Base-by-base conservation (phyloP, 1,140 invertebrate genomes). In the Acromyrmex echinatior region DNA sequence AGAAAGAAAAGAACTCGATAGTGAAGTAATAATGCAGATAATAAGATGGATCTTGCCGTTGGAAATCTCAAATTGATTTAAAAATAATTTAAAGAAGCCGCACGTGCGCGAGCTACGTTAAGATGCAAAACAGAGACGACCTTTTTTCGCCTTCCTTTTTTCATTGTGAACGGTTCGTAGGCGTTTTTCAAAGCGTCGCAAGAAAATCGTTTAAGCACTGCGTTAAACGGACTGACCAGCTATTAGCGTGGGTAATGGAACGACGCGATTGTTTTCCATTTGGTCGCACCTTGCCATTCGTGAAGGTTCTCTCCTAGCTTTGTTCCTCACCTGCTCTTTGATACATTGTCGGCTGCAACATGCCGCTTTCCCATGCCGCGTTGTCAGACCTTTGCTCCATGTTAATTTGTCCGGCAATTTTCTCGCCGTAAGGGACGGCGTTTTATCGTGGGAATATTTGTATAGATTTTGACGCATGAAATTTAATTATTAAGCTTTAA, bases 51-150 rank as follows among this genome's bases (percentile, higher is more conserved):
- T 90, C 51, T 74, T 25, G 65, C 58, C 65, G 49, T 9, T 18
- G 74, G 74, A 28, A 56, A 81, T 35, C 66, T 68, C 28, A 68
- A 78, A 91, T 78, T 78, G 80, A 90, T 91, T 84, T 71, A 78
- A 91, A 90, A 91, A 90, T 91, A 90, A 91, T 86, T 87, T 86
- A 80, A 81, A 70, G 60, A 45, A 10, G 2, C 9, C 9, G n/a
- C 18, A 31, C 31, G 31, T 31, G 71, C 56, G 7, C 10, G 60
- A 73, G 9, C 18, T 12, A 12, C 7, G 28, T 39, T 49, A 65
- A 68, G 21, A 65, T 39, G 51, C 21, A 49, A 63, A 76, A 62
- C 14, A 49, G 0, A 62, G 71, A 45, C 35, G 21, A 68, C 18
- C 63, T 79, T 87, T 49, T 39, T 70, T 71, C 14, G 3, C 0